A percentile compares a stretch with the other conserved stretches of the same genome.
These are phyloP conservation scores for Streptopelia turtur DNA, from an alignment of 2,797 vertebrate genomes.

Conservation along the genomic window DNA sequence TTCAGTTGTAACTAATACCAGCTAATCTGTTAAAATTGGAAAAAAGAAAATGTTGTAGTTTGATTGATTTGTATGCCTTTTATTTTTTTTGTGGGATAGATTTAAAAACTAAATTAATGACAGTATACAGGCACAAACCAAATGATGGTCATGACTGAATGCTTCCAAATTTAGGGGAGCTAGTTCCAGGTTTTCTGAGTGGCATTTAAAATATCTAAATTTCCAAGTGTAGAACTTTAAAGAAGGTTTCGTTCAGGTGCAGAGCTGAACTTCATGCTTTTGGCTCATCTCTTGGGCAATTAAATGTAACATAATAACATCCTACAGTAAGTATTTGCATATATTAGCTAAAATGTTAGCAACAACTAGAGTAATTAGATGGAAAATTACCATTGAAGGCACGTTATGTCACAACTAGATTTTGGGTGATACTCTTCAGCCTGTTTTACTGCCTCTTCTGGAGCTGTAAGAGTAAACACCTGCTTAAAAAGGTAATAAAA, in stretches of 20 bases:
- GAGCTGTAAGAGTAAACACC: conserved; percentile 14
- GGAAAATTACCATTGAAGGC: not conserved
- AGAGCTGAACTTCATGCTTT: not conserved
- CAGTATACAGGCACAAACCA: not conserved
- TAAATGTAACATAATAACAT: not conserved
- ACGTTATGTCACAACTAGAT: not conserved
- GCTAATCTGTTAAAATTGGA: not conserved
- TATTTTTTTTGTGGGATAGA: not conserved
- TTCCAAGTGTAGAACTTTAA: not conserved
- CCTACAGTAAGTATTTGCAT: not conserved
- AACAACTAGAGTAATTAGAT: not conserved
- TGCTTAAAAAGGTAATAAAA: conserved; percentile 3
- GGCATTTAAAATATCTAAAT: not conserved
- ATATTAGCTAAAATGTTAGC: not conserved
- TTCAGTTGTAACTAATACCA: not conserved
- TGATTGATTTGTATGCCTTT: not conserved
- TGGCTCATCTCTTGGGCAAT: not conserved
- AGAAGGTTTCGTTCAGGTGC: not conserved
- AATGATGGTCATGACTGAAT: not conserved
- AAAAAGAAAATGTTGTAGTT: not conserved
- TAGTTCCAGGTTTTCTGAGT: not conserved
- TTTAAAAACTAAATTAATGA: not conserved
- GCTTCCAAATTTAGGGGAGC: not conserved
- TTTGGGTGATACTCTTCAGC: not conserved
- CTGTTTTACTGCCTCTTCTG: conserved; percentile 6